Base-by-base conservation (phyloP, 1,140 invertebrate genomes). In the Neoseiulus cucumeris region DNA sequence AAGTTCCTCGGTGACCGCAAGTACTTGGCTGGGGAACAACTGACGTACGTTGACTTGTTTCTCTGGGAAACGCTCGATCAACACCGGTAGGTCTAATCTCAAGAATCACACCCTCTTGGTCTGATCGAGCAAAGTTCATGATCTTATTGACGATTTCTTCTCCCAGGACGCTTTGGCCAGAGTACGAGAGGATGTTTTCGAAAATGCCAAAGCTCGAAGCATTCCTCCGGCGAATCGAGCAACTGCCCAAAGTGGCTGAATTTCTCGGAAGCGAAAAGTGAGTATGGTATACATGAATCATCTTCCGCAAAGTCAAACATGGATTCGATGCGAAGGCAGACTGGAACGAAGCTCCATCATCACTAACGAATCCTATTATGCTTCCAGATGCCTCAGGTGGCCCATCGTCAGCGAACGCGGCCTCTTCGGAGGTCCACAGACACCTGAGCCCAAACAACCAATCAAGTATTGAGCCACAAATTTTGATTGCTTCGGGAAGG, bases 21-120 rank as follows among this genome's bases (percentile, higher is more conserved):
- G 9, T 81, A 71, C 67, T 74, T 80, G 68, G 73, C 73, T 39
- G 79, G 79, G 17, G 72, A 79, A 2, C 73, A 75, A 20, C 75
- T 79, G 6, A 77, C 76, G 1, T 79, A 75, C 68, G 75, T 76
- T 7, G 80, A 81, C 67, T 81, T 81, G 67, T 69, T 76, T 41
- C 67, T 79, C 33, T 80, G 79, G 70, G 79, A 81, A 65, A 68
- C 75, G 6, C 68, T 81, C 25, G 78, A 80, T 67, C 73, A 75
- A 30, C 73, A 76, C 41, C 64, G 69, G n/a, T 65, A 74, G 7
- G 69, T 80, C 14, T 20, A 20, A 47, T 47, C 28, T 6, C 42
- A n/a, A 44, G n/a, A 44, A 44, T 44, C 42, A 14, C 14, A 47
- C 14, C 14, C 28, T 47, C 45, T 20, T 7, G 28, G 45, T 14